These are phyloP conservation scores for Diabrotica virgifera DNA, from an alignment of 1,140 invertebrate species.

Conservation along the genomic window DNA sequence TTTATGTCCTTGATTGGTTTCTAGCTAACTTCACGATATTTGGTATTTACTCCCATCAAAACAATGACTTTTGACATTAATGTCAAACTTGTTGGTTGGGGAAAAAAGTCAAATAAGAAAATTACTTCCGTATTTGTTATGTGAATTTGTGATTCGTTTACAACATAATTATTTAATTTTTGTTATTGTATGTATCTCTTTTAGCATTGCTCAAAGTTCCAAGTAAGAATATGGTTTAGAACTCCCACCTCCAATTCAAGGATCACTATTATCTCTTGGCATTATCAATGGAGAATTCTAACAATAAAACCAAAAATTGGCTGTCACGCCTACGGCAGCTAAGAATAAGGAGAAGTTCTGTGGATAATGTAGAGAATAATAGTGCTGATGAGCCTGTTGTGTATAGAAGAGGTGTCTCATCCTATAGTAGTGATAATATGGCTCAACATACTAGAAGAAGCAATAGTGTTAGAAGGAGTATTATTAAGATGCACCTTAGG, in stretches of 20 bases:
- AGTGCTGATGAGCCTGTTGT: conserved; percentile 9
- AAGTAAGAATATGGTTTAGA: not conserved
- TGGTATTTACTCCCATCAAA: too few species aligned
- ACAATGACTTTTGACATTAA: not conserved
- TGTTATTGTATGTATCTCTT: not conserved
- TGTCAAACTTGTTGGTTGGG: not conserved
- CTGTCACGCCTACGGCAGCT: conserved; percentile 21
- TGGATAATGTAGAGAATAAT: conserved; percentile 12
- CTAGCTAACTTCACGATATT: too few species aligned
- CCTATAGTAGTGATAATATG: conserved; percentile 14
- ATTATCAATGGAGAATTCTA: conserved; percentile 16
- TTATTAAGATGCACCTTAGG: conserved; percentile 31
- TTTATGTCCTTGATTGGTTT: too few species aligned
- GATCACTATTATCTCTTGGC: not conserved
- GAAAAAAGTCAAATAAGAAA: not conserved
- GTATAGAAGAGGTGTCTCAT: conserved; percentile 4
- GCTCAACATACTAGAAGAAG: conserved; percentile 6
- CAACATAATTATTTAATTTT: conserved; percentile 3
- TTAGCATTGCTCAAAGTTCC: not conserved
- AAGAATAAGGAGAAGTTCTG: conserved; percentile 17
- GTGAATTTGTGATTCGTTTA: not conserved
- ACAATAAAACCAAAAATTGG: conserved; percentile 29
- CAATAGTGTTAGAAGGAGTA: conserved; percentile 27
- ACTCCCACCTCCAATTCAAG: not conserved
- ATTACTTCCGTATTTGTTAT: not conserved